phyloP scores from a whole-genome alignment of 2,113 vertebrate genomes.

The Solenodon paradoxus region DNA sequence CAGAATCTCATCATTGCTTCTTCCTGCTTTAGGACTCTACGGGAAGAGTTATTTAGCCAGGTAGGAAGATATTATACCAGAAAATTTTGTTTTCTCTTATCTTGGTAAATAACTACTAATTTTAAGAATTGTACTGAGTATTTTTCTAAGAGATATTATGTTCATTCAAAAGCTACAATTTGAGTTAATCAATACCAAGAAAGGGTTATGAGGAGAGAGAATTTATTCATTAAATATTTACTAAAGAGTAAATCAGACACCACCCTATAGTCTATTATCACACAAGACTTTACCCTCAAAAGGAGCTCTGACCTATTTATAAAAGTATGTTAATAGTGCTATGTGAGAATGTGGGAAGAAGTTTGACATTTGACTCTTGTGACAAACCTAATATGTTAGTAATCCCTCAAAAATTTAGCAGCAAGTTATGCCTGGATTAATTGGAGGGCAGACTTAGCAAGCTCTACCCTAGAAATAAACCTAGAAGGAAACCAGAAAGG shows the following conservation, averaged over 20 bases:
- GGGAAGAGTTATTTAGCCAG: background rate
- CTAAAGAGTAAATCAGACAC: background rate
- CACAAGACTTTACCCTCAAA: background rate
- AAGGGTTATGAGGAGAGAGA: background rate
- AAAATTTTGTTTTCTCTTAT: background rate
- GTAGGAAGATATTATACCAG: background rate
- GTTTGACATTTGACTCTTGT: background rate
- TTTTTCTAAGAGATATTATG: background rate
- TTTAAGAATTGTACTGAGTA: background rate
- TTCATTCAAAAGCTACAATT: background rate
- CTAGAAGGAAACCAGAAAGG: background rate
- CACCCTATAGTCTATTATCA: background rate
- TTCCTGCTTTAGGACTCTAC: background rate
- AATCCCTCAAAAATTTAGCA: background rate
- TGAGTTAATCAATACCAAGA: background rate
- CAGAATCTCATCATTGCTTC: background rate
- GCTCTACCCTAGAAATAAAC: background rate
- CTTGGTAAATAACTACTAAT: background rate
- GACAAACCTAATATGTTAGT: background rate
- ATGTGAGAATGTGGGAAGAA: background rate
- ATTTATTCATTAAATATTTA: background rate
- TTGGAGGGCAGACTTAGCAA: background rate
- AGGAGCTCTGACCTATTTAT: background rate
- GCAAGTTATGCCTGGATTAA: background rate
- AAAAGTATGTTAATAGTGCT: slow-evolving; percentile 2